Evolutionary conservation across 2,113 vertebrate species (phyloP).

Genomic region (Balaenoptera acutorostrata): DNA sequence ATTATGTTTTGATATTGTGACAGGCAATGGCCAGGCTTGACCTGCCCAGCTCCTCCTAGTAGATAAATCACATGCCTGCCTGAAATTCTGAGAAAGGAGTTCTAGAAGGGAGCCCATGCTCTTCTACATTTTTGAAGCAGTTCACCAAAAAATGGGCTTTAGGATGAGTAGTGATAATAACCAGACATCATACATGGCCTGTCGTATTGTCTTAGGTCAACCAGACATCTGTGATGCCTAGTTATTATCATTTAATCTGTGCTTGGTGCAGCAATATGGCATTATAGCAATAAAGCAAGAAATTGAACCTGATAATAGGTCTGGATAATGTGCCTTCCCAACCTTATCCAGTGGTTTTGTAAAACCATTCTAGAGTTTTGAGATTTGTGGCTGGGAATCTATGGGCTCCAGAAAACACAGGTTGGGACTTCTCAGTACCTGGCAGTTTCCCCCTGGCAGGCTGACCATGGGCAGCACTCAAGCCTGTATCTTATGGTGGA

Average conservation of each 20-base stretch:
- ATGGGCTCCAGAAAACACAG: not conserved
- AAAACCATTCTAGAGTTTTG: slow-evolving; percentile 28
- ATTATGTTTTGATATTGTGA: not conserved
- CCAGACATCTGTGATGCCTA: not conserved
- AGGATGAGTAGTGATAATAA: not conserved
- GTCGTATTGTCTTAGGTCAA: not conserved
- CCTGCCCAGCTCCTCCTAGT: not conserved
- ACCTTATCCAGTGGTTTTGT: not conserved
- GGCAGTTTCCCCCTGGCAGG: not conserved
- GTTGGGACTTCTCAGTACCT: not conserved
- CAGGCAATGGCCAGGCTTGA: not conserved
- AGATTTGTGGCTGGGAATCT: not conserved
- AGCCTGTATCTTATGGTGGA: not conserved
- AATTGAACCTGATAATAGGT: slow-evolving; percentile 5
- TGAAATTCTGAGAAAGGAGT: not conserved
- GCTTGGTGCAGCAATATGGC: not conserved
- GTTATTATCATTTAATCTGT: not conserved
- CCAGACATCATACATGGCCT: not conserved
- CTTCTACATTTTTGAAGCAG: not conserved
- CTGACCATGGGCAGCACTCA: not conserved
- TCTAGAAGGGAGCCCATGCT: not conserved
- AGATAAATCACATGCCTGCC: not conserved
- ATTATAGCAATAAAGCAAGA: not conserved
- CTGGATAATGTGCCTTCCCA: slow-evolving; percentile 9
- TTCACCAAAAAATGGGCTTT: not conserved